Percentiles rank a stretch among this genome's conserved stretches.
These are phyloP conservation scores for Silurus glanis DNA, from an alignment of 2,113 vertebrate genomes.

Conservation along the genomic window DNA sequence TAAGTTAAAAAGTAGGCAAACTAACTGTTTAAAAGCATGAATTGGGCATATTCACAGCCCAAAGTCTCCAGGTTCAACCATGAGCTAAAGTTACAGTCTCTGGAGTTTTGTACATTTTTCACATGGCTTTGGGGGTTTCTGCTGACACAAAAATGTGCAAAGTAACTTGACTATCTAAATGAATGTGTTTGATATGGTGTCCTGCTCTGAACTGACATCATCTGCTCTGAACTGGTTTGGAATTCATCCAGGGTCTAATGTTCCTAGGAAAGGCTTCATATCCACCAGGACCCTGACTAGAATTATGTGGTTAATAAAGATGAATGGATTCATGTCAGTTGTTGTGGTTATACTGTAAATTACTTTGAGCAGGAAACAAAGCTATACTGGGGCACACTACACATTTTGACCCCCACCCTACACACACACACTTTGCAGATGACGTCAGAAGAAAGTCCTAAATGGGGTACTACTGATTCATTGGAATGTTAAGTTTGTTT, in stretches of 20 bases:
- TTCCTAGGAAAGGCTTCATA: not conserved
- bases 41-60: not conserved
- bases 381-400: too few relatives aligned
- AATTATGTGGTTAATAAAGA: not conserved
- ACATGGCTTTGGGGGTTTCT: not conserved
- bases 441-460: slow-evolving; percentile 41
- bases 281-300: not conserved
- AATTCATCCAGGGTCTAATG: not conserved
- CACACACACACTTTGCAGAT: not conserved
- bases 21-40: not conserved
- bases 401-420: too few relatives aligned
- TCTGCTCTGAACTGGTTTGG: not conserved
- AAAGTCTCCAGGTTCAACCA: not conserved
- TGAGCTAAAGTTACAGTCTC: not conserved
- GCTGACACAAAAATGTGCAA: not conserved
- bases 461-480: not conserved
- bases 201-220: too few relatives aligned
- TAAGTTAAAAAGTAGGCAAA: not conserved
- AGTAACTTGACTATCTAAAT: not conserved
- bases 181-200: not conserved
- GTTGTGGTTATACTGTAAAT: not conserved
- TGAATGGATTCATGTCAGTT: not conserved
- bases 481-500: not conserved
- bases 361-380: not conserved
- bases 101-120: not conserved